phyloP scores from a whole-genome alignment of 35 echinoderm and acorn worm genomes.

The Apostichopus japonicus region DNA sequence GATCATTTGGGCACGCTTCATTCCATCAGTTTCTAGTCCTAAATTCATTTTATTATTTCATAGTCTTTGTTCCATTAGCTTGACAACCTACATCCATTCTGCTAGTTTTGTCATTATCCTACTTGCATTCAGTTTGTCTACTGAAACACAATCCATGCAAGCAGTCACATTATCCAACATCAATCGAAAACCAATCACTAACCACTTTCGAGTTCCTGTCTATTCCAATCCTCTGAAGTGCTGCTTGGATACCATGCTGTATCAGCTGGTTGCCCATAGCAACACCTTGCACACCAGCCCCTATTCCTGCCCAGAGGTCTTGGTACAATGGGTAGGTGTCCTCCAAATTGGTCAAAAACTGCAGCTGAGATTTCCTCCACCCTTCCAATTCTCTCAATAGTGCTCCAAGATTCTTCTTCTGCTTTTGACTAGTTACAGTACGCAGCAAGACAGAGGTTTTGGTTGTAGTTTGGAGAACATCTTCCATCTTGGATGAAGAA shows the following conservation, averaged over 20 bases:
- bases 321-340: conserved; percentile 75
- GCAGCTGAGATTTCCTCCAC: conserved; percentile 76
- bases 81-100: too few relatives aligned
- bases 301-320: conserved; percentile 79
- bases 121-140: too few relatives aligned
- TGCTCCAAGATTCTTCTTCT: conserved; percentile 1
- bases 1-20: too few relatives aligned
- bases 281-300: conserved; percentile 44
- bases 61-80: too few relatives aligned
- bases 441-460: background rate
- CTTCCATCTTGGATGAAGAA: conserved; percentile 72
- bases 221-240: conserved; percentile 55
- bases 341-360: conserved; percentile 81
- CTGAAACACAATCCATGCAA: too few relatives aligned
- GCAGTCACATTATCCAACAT: too few relatives aligned
- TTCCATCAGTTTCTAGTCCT: too few relatives aligned
- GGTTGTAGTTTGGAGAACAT: conserved; percentile 48
- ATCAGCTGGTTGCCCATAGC: conserved; percentile 64
- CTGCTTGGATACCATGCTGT: conserved; percentile 58
- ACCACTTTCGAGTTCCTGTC: conserved; percentile 20
- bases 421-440: background rate
- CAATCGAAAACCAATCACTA: background rate
- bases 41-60: too few relatives aligned
- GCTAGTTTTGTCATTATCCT: too few relatives aligned
- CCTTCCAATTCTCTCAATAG: conserved; percentile 57